Base-by-base conservation (phyloP, 2,888 invertebrate genomes). In the Eupithecia vulgata region DNA sequence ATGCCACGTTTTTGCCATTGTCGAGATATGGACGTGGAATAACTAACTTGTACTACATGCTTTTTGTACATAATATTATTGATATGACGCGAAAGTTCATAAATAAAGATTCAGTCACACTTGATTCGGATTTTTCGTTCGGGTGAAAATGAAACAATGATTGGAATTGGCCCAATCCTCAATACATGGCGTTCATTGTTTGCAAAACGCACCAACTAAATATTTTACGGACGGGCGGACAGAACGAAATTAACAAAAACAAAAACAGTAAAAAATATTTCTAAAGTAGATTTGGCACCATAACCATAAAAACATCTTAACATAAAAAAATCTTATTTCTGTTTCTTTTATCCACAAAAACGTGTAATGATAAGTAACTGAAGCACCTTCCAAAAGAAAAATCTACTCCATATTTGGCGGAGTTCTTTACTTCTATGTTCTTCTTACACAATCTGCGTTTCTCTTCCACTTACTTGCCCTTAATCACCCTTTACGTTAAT, bases 1-100 rank as follows among this genome's bases (percentile, higher is more conserved):
- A 57, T 57, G 52, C 40, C 81, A 78, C 81, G 76, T 86, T 86
- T 84, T 85, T 85, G 78, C 74, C 34, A 61, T 68, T 17, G 45
- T 15, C 67, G 34, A 40, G 73, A 59, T 62, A 67, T 69, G 71
- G 52, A 67, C 74, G 59, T 71, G 66, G 74, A 71, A 74, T 74
- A 48, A 61, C 66, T 35, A 57, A 30, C 57, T 8, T 42, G 70
- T 57, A 42, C 67, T 64, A 74, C 74, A 71, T 71, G 37, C 66
- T 74, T 71, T 74, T 74, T 70, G 30, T 21, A 21, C 25, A 4
- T 21, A n/a, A 35, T 64, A 21, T n/a, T 64, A 64, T 40, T 65
- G 40, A n/a, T 21, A 35, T 64, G 34, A 64, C 57, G 21, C 57
- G 57, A 57, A 57, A 57, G 12, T 34, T 21, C 40, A 40, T 65